Evolutionary conservation across 2,113 vertebrate genomes (phyloP).

Genomic region (Grammomys surdaster): DNA sequence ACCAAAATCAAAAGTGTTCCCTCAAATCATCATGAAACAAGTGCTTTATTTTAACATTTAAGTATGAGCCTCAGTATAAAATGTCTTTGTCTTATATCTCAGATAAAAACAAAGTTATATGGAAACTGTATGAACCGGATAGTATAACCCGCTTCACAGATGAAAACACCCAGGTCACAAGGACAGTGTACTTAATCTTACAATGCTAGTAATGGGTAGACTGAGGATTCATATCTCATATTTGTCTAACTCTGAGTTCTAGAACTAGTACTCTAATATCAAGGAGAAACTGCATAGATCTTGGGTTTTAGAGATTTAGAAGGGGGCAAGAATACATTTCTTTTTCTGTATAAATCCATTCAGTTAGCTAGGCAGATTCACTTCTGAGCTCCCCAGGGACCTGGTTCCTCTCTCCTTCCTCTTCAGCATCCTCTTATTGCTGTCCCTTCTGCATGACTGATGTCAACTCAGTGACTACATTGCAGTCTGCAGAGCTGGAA

Average conservation of each 20-base stretch:
- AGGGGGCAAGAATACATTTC: not conserved
- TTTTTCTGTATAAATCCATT: not conserved
- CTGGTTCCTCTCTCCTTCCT: not conserved
- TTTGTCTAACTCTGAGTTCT: not conserved
- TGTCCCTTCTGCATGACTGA: not conserved
- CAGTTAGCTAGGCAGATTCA: not conserved
- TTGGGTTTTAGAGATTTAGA: not conserved
- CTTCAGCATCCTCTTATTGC: not conserved
- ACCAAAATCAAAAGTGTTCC: not conserved
- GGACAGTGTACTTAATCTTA: not conserved
- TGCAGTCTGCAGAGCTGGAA: not conserved
- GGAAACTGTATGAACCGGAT: not conserved
- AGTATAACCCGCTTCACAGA: not conserved
- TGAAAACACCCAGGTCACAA: not conserved
- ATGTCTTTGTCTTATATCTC: not conserved
- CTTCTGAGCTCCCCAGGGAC: not conserved
- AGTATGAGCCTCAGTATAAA: not conserved
- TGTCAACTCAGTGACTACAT: not conserved
- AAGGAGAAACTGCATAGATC: not conserved
- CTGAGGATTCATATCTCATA: not conserved
- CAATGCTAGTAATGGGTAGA: not conserved
- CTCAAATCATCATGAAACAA: not conserved
- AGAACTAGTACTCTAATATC: not conserved
- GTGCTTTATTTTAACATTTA: not conserved
- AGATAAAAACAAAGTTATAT: not conserved